Percentiles rank a stretch among this genome's conserved stretches.
Evolutionary conservation across 2,888 invertebrate genomes (phyloP).

Genomic region (Diachrysia chrysitis): DNA sequence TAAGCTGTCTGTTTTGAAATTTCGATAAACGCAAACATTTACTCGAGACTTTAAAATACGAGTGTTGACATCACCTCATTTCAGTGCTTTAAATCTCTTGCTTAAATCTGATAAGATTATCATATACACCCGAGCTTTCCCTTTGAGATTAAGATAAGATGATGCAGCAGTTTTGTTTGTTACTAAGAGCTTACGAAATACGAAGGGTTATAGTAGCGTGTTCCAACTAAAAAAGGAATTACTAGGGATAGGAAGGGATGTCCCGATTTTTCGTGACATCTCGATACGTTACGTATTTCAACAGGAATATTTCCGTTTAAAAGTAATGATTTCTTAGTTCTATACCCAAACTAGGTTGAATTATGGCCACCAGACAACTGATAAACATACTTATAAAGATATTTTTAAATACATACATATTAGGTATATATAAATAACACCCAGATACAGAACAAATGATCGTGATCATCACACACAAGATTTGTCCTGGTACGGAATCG

Average conservation of each 20-base stretch:
- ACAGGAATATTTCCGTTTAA: neutral
- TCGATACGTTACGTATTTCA: conserved; percentile 12
- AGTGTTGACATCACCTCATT: conserved; percentile 31
- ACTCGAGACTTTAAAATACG: conserved; percentile 9
- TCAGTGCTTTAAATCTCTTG: conserved; percentile 33
- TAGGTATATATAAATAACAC: too few relatives aligned
- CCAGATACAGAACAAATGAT: too few relatives aligned
- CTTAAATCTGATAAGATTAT: conserved; percentile 31
- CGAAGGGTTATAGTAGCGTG: conserved; percentile 15
- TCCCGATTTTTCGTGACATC: conserved; percentile 36
- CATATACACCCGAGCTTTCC: conserved; percentile 20
- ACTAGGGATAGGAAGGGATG: conserved; percentile 16
- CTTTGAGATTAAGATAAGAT: conserved; percentile 21
- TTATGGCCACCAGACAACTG: too few relatives aligned
- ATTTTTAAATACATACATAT: too few relatives aligned
- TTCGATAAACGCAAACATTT: conserved; percentile 10
- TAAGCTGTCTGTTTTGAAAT: neutral
- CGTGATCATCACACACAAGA: too few relatives aligned
- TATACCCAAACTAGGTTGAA: too few relatives aligned
- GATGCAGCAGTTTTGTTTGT: conserved; percentile 26
- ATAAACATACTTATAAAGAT: too few relatives aligned
- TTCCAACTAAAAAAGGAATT: neutral
- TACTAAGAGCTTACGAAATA: conserved; percentile 3
- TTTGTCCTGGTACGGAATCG: too few relatives aligned
- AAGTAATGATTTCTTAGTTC: neutral